phyloP scores from a whole-genome alignment of 2,888 invertebrate species.

The Patella depressa region DNA sequence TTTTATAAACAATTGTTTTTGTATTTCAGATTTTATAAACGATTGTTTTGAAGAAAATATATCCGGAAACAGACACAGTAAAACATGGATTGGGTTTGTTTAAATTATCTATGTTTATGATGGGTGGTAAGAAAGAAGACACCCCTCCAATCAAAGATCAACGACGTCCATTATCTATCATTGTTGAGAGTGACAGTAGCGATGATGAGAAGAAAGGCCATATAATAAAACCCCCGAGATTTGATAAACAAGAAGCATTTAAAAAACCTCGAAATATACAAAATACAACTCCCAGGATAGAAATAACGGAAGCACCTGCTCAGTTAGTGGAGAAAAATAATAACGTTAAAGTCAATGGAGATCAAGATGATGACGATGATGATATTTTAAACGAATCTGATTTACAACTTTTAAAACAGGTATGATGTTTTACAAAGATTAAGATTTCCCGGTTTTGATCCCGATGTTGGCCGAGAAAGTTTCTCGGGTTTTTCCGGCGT shows the following conservation, averaged over 20 bases:
- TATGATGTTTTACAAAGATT: background rate
- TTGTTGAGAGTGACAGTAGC: constrained; percentile 22
- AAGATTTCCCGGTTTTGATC: too few relatives aligned
- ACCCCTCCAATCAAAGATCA: constrained; percentile 10
- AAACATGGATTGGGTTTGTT: too few relatives aligned
- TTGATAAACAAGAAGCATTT: too few relatives aligned
- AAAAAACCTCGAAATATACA: background rate
- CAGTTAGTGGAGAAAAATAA: constrained; percentile 47
- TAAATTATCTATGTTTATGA: background rate
- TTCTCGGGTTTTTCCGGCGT: too few relatives aligned
- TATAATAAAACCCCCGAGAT: background rate
- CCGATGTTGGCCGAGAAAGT: too few relatives aligned
- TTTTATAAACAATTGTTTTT: too few relatives aligned
- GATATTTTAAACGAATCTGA: background rate
- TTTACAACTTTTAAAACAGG: constrained; percentile 9
- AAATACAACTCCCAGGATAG: constrained; percentile 1
- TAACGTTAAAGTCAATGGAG: background rate
- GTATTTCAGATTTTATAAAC: too few relatives aligned
- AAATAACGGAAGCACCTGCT: constrained; percentile 30
- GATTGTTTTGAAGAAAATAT: too few relatives aligned
- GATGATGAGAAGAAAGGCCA: background rate
- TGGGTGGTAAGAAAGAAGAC: constrained; percentile 32
- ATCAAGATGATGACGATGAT: background rate
- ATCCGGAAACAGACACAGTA: too few relatives aligned
- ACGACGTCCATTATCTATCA: constrained; percentile 30